Evolutionary conservation across 2,113 vertebrate genomes (phyloP).

Genomic region (Rhipidura dahli): DNA sequence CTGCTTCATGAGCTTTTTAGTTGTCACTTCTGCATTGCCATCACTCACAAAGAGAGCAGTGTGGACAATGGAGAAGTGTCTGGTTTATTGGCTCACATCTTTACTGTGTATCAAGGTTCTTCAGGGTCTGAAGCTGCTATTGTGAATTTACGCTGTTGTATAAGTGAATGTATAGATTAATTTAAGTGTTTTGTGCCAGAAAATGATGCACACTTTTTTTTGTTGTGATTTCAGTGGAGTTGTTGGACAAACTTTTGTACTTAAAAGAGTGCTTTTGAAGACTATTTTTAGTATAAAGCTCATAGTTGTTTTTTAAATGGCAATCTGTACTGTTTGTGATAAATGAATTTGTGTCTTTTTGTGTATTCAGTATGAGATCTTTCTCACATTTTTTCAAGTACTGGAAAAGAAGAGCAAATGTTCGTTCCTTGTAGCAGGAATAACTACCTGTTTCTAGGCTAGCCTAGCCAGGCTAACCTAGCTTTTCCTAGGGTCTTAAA

Average conservation of each 20-base stretch:
- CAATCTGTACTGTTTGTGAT: not conserved
- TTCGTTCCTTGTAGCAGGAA: not conserved
- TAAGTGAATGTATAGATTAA: not conserved
- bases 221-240: not conserved
- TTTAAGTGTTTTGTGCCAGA: not conserved
- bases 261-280: not conserved
- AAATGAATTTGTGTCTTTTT: not conserved
- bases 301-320: not conserved
- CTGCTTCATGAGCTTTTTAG: not conserved
- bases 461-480: not conserved
- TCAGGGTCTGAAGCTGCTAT: not conserved
- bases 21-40: not conserved
- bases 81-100: not conserved
- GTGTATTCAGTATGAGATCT: not conserved
- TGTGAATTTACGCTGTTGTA: not conserved
- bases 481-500: not conserved
- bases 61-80: not conserved
- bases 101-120: not conserved
- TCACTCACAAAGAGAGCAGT: not conserved
- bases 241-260: not conserved
- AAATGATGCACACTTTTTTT: not conserved
- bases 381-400: not conserved
- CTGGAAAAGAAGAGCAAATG: not conserved
- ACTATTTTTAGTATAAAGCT: not conserved
- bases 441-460: not conserved